These are phyloP conservation scores for Pampusana beccarii DNA, from an alignment of 2,113 vertebrate genomes.

Conservation along the genomic window DNA sequence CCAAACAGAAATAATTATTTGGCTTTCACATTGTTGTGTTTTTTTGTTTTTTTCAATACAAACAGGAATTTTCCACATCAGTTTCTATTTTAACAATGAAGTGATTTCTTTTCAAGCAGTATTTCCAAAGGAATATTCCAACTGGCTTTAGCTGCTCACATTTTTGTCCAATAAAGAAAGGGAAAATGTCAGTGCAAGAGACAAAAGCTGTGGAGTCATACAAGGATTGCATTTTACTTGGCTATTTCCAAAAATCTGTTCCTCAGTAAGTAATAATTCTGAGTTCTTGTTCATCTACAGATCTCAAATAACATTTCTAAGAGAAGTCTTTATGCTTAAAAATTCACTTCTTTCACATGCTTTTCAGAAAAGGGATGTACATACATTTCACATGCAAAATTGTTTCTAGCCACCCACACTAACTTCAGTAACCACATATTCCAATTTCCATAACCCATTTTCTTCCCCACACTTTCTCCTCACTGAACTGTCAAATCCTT, in stretches of 20 bases:
- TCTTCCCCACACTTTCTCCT: slow-evolving; percentile 43
- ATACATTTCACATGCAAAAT: slow-evolving; percentile 62
- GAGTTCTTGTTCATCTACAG: background rate
- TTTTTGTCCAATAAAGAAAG: slow-evolving; percentile 21
- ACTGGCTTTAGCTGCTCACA: slow-evolving; percentile 16
- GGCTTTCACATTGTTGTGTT: background rate
- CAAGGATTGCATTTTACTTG: background rate
- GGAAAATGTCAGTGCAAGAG: slow-evolving; percentile 22
- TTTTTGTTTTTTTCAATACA: background rate
- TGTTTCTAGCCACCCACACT: slow-evolving; percentile 62
- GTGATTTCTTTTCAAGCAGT: slow-evolving; percentile 8
- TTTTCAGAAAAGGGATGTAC: slow-evolving; percentile 35
- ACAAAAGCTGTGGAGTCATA: slow-evolving; percentile 9
- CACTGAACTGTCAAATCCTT: slow-evolving; percentile 28
- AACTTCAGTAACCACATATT: slow-evolving; percentile 59
- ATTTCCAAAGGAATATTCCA: slow-evolving; percentile 44
- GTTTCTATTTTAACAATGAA: slow-evolving; percentile 25
- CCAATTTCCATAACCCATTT: slow-evolving; percentile 64
- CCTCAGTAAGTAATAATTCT: background rate
- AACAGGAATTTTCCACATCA: background rate
- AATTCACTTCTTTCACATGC: slow-evolving; percentile 11
- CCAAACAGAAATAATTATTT: background rate
- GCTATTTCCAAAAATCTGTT: background rate
- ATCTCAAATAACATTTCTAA: slow-evolving; percentile 2
- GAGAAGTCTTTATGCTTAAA: background rate